These are phyloP conservation scores for Drosophila kokeensis DNA, from an alignment of 2,888 invertebrate genomes.

Conservation along the genomic window DNA sequence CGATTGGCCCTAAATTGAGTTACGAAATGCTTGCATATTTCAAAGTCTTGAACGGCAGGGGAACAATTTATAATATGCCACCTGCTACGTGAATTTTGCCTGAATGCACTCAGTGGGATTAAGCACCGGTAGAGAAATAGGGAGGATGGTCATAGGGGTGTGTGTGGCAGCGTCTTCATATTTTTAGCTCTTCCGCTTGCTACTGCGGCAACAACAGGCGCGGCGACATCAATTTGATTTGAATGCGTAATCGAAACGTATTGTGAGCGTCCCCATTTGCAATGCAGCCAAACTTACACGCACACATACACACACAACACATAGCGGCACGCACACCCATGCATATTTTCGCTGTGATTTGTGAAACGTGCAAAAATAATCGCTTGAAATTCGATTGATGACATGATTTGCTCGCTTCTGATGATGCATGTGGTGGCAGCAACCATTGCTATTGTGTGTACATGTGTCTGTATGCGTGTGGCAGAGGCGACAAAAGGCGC, in stretches of 20 bases:
- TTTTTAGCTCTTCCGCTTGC: slow-evolving; percentile 24
- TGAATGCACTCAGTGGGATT: slow-evolving; percentile 74
- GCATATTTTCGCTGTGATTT: slow-evolving; percentile 68
- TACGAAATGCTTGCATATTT: slow-evolving; percentile 63
- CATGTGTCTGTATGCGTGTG: neutral
- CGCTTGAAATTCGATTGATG: slow-evolving; percentile 79
- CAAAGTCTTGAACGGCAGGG: slow-evolving; percentile 18
- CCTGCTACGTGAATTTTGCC: slow-evolving; percentile 48
- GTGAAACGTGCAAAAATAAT: slow-evolving; percentile 76
- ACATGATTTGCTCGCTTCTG: slow-evolving; percentile 74
- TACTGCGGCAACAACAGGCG: slow-evolving; percentile 46
- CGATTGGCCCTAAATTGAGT: slow-evolving; percentile 70
- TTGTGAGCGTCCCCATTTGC: slow-evolving; percentile 52
- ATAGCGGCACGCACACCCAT: slow-evolving; percentile 16
- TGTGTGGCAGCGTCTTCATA: slow-evolving; percentile 27
- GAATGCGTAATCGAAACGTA: slow-evolving; percentile 79
- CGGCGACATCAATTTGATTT: slow-evolving; percentile 73
- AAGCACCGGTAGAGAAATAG: neutral
- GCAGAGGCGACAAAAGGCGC: slow-evolving; percentile 1
- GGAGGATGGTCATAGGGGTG: neutral
- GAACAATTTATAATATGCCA: slow-evolving; percentile 25
- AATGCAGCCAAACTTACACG: slow-evolving; percentile 42
- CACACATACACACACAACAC: slow-evolving; percentile 9
- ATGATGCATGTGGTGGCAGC: slow-evolving; percentile 29
- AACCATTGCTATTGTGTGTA: slow-evolving; percentile 13